Percentiles rank a stretch among this genome's conserved stretches.
These are phyloP conservation scores for Leucozona laternaria DNA, from an alignment of 2,888 invertebrate genomes.

Conservation along the genomic window DNA sequence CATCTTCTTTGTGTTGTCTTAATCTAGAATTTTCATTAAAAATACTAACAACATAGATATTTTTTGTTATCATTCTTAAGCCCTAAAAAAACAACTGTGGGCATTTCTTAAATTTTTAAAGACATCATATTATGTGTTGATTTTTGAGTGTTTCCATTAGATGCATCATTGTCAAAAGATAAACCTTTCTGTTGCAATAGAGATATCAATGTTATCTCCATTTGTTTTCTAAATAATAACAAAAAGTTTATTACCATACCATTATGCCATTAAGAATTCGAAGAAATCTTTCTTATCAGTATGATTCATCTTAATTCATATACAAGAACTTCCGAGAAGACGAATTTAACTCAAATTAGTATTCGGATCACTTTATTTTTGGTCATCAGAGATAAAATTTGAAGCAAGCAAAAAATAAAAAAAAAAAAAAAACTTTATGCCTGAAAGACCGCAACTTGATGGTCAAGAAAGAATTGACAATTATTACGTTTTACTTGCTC, in stretches of 20 bases:
- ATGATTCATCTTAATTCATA: not conserved
- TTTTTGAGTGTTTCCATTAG: not conserved
- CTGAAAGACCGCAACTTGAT: not conserved
- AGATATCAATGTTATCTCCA: not conserved
- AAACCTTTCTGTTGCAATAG: not conserved
- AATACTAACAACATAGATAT: no score
- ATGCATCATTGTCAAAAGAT: not conserved
- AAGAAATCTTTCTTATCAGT: slow-evolving; percentile 21
- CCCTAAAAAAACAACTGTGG: not conserved
- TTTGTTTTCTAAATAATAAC: not conserved
- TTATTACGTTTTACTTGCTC: not conserved
- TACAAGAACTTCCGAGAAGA: slow-evolving; percentile 29
- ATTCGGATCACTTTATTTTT: slow-evolving; percentile 15
- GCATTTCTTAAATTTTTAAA: not conserved
- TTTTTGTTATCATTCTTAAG: not conserved
- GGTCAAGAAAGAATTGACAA: slow-evolving; percentile 41
- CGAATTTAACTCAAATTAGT: not conserved
- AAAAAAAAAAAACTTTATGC: no score
- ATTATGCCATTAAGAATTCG: not conserved
- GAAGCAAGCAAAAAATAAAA: not conserved
- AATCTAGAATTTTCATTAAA: not conserved
- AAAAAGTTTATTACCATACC: slow-evolving; percentile 12
- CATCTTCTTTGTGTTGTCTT: not conserved
- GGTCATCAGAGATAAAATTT: not conserved
- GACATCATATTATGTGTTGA: no score